phyloP scores from a whole-genome alignment of 2,888 invertebrate species.

The Amphimallon solstitiale region DNA sequence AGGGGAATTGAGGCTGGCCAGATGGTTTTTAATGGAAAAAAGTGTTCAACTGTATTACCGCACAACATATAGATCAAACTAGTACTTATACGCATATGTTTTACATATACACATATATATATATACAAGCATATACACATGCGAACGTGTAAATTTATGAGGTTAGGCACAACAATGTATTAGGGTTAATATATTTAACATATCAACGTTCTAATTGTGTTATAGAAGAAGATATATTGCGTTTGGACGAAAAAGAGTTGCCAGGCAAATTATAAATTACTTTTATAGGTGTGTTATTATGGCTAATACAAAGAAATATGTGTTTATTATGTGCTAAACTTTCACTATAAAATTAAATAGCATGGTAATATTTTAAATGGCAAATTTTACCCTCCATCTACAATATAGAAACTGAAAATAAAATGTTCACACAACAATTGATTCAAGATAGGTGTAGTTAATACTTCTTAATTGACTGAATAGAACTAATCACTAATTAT shows the following conservation, averaged over 20 bases:
- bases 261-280: slow-evolving; percentile 16
- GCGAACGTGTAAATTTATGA: slow-evolving; percentile 34
- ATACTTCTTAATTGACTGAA: too few relatives aligned
- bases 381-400: too few relatives aligned
- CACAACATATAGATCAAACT: slow-evolving; percentile 11
- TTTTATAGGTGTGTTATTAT: slow-evolving; percentile 25
- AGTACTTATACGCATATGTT: slow-evolving; percentile 8
- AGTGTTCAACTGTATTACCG: slow-evolving; percentile 11
- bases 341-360: background rate
- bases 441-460: too few relatives aligned
- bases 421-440: too few relatives aligned
- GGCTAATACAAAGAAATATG: slow-evolving; percentile 5
- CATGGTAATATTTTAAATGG: too few relatives aligned
- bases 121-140: background rate
- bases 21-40: slow-evolving; percentile 39
- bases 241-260: slow-evolving; percentile 22
- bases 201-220: slow-evolving; percentile 31
- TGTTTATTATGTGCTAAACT: background rate
- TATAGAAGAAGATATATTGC: slow-evolving; percentile 33
- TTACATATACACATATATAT: background rate
- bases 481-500: too few relatives aligned
- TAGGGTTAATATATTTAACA: slow-evolving; percentile 36
- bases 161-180: slow-evolving; percentile 26
- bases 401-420: too few relatives aligned
- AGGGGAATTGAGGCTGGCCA: slow-evolving; percentile 39